Evolutionary conservation across 2,888 invertebrate species (phyloP), one percentile per base, ranked within the genome.

Genomic region (Habroteleia sp.): DNA sequence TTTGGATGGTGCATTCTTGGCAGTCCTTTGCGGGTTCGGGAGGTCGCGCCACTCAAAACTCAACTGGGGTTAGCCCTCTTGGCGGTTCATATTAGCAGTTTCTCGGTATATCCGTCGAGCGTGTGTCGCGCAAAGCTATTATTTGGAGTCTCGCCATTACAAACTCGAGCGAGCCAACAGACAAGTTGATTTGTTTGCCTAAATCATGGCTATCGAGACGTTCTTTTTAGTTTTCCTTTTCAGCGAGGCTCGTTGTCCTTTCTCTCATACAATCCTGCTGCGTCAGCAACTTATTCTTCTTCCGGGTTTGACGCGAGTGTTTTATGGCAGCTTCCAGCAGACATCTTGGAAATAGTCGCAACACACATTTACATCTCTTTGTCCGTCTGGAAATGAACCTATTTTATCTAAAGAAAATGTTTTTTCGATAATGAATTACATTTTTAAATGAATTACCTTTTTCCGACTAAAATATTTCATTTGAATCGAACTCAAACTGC

Each of bases 131-230:
- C 82, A 81, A 82, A 85, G 84, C 85, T 87, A 88, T 87, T 87
- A 88, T 88, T 88, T 88, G 88, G 88, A 88, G 83, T 82, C 81
- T 80, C 83, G 88, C 88, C 88, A 88, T 85, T 88, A 87, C 88
- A 88, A 87, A 88, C 85, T 87, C 83, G 82, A 83, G 81, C 85
- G 81, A 86, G 86, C 86, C 83, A 85, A 83, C 85, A 78, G 83
- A 83, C 83, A 80, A 84, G 83, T 86, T 86, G 88, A 87, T 88
- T 88, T 88, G 87, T 87, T 87, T 84, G 83, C 84, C 81, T 82
- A 84, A 81, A 83, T 83, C 83, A 80, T 78, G 81, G 78, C 81
- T 79, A 79, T 79, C 78, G 77, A 78, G 77, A 69, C 77, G 76
- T 79, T 82, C 80, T 79, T 83, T 77, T 80, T 81, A 74, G 52